phyloP scores from a whole-genome alignment of 2,888 invertebrate species.

The Drosophila stalkeri region DNA sequence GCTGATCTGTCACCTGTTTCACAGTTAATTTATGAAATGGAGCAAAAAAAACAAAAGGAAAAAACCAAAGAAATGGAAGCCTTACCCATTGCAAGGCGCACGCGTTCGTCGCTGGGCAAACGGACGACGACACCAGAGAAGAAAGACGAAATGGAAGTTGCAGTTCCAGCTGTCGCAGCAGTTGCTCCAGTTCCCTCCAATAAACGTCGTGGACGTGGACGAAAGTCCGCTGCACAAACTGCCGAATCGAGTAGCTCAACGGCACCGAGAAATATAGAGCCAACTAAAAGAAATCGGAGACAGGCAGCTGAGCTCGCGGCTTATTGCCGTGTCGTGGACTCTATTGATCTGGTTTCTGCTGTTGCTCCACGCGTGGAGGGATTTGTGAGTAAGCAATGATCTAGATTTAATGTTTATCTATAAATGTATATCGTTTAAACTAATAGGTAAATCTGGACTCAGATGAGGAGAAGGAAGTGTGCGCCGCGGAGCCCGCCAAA shows the following conservation, averaged over 20 bases:
- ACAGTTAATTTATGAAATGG: constrained; percentile 53
- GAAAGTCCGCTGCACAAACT: background rate
- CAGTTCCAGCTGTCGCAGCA: background rate
- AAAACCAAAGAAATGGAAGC: background rate
- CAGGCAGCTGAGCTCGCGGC: constrained; percentile 66
- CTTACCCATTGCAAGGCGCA: constrained; percentile 53
- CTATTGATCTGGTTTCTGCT: constrained; percentile 74
- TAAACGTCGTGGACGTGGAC: background rate
- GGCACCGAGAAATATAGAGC: background rate
- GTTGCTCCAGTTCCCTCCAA: background rate
- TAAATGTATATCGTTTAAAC: background rate
- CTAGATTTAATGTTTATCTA: too few species aligned
- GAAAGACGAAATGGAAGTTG: background rate
- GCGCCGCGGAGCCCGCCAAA: background rate
- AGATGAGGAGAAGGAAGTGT: constrained; percentile 46
- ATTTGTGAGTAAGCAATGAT: constrained; percentile 56
- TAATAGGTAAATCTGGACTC: constrained; percentile 71
- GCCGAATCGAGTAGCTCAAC: background rate
- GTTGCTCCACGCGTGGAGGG: constrained; percentile 72
- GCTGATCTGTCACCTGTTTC: constrained; percentile 56
- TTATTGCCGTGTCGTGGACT: constrained; percentile 59
- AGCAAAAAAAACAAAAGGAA: constrained; percentile 7
- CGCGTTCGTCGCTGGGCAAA: constrained; percentile 50
- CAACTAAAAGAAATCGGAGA: constrained; percentile 11
- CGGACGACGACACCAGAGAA: background rate